phyloP scores from a whole-genome alignment of 2,888 invertebrate species.

The Xanthia togata region DNA sequence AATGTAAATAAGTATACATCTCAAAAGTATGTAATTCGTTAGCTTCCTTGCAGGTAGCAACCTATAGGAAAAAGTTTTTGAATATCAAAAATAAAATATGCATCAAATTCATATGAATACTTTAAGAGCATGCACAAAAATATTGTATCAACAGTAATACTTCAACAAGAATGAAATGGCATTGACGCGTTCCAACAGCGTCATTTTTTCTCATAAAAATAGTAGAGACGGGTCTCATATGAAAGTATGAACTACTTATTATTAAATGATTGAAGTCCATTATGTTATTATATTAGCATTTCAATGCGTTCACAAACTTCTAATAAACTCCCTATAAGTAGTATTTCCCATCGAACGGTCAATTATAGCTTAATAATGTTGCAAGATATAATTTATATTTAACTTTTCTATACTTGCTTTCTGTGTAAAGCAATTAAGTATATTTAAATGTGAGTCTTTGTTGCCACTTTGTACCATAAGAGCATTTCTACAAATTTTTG shows the following conservation, averaged over 20 bases:
- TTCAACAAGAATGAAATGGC: constrained; percentile 71
- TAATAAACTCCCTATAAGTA: constrained; percentile 46
- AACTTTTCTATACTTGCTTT: constrained; percentile 31
- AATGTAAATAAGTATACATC: constrained; percentile 82
- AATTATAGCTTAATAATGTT: constrained; percentile 33
- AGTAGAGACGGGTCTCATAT: constrained; percentile 64
- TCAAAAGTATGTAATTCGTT: constrained; percentile 83
- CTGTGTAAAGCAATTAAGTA: constrained; percentile 35
- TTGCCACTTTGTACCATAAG: constrained; percentile 69
- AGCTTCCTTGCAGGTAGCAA: constrained; percentile 85
- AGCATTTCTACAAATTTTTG: constrained; percentile 48
- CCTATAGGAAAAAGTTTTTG: constrained; percentile 86
- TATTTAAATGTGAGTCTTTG: constrained; percentile 63
- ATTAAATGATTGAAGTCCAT: constrained; percentile 37
- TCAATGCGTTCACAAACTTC: constrained; percentile 43
- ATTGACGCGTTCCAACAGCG: constrained; percentile 56
- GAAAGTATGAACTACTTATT: constrained; percentile 56
- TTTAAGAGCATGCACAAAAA: constrained; percentile 81
- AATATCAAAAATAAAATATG: constrained; percentile 89
- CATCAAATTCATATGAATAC: constrained; percentile 77
- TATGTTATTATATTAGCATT: constrained; percentile 47
- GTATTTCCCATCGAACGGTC: constrained; percentile 41
- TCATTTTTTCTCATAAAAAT: constrained; percentile 60
- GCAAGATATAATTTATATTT: constrained; percentile 36
- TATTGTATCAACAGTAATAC: constrained; percentile 76